A percentile compares a stretch with the other conserved stretches of the same genome.
These are phyloP conservation scores for Hofmannophila pseudospretella DNA, from an alignment of 2,888 invertebrate genomes.

Conservation along the genomic window DNA sequence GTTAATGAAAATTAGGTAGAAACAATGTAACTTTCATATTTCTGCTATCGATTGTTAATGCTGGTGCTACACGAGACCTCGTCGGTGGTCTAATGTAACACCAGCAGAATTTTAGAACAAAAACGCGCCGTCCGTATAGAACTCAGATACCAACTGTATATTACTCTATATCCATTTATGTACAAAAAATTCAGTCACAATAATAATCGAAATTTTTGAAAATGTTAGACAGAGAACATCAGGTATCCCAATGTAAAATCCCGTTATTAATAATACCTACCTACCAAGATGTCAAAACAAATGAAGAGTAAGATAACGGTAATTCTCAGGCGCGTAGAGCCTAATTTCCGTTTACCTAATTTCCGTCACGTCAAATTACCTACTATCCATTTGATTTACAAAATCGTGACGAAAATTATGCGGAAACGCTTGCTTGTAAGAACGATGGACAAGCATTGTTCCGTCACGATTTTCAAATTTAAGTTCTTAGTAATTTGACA, in stretches of 20 bases:
- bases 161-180: conserved; percentile 17
- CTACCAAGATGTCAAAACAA: too few species aligned
- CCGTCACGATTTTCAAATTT: too few species aligned
- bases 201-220: conserved; percentile 10
- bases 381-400: too few species aligned
- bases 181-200: background rate
- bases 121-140: conserved; percentile 58
- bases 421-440: too few species aligned
- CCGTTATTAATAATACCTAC: background rate
- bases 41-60: conserved; percentile 40
- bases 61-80: conserved; percentile 25
- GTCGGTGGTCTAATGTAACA: conserved; percentile 22
- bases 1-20: conserved; percentile 38
- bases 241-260: conserved; percentile 1
- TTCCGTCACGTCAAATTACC: too few species aligned
- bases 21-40: conserved; percentile 42
- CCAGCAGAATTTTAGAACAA: conserved; percentile 24
- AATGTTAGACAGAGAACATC: conserved; percentile 1
- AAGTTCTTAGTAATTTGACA: too few species aligned
- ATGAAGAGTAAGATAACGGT: too few species aligned
- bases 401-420: too few species aligned
- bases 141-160: conserved; percentile 23
- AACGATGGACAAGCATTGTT: too few species aligned
- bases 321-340: too few species aligned
- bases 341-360: too few species aligned